Evolutionary conservation across 64 coral and sea anemone species (phyloP).

Genomic region (Orbicella faveolata): DNA sequence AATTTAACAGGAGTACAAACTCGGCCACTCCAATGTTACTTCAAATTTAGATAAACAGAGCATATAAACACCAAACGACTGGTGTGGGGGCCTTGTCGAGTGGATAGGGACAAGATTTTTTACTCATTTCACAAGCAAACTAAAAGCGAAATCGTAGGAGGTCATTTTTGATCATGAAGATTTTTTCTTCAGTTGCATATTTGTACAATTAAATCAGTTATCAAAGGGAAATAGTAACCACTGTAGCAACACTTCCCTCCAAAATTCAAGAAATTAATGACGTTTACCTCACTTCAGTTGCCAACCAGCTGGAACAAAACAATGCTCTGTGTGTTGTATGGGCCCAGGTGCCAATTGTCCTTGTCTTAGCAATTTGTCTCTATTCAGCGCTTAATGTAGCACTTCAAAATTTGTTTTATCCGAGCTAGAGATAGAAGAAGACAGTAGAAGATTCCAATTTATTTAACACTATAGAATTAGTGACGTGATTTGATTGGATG

Average conservation of each 20-base stretch:
- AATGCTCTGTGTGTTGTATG: neutral
- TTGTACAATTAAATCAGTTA: neutral
- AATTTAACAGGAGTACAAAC: no score
- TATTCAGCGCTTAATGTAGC: neutral
- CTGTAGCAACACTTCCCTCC: neutral
- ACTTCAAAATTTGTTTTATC: neutral
- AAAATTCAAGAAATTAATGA: no score
- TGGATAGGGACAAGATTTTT: no score
- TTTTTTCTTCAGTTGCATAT: neutral
- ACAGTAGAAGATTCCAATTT: neutral
- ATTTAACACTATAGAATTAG: neutral
- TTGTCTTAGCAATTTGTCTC: neutral
- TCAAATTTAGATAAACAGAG: no score
- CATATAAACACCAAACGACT: no score
- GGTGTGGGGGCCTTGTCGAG: no score
- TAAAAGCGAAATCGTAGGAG: no score
- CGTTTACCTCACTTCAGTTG: no score
- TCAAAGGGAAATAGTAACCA: neutral
- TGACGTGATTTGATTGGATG: constrained; percentile 6
- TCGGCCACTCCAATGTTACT: no score
- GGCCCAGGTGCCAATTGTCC: neutral
- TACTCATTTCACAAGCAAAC: no score
- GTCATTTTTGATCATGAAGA: neutral
- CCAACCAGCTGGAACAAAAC: no score
- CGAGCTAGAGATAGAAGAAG: neutral